These are phyloP conservation scores for Morus bassanus DNA, from an alignment of 2,797 vertebrate species.

Conservation along the genomic window DNA sequence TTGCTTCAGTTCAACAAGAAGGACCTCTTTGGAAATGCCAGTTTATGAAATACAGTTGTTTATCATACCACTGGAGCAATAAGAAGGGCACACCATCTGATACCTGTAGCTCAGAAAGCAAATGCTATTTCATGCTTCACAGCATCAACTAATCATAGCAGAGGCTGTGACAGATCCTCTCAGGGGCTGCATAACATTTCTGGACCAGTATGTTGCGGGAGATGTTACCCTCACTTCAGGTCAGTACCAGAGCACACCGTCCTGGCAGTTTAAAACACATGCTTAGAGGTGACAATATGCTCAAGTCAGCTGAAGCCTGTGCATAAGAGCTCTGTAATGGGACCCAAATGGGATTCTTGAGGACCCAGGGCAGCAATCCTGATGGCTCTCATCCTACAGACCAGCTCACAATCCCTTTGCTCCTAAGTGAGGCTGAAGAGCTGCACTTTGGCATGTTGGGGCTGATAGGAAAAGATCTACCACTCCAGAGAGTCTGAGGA, in stretches of 20 bases:
- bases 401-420: not conserved
- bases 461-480: not conserved
- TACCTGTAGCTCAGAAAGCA: not conserved
- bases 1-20: not conserved
- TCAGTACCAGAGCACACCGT: not conserved
- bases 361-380: not conserved
- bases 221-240: not conserved
- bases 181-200: not conserved
- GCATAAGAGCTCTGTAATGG: not conserved
- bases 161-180: not conserved
- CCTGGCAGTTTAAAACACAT: not conserved
- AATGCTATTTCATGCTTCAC: slow-evolving; percentile 33
- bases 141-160: not conserved
- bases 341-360: not conserved
- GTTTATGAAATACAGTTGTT: slow-evolving; percentile 5
- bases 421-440: not conserved
- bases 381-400: not conserved
- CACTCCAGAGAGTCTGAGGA: not conserved
- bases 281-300: not conserved
- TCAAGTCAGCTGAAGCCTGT: not conserved
- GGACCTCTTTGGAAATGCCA: not conserved
- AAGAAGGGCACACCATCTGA: not conserved
- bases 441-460: not conserved
- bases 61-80: not conserved
- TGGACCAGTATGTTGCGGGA: rapidly evolving